Base-by-base conservation (phyloP, 2,113 vertebrate species). In the Psammodynastes pulverulentus region DNA sequence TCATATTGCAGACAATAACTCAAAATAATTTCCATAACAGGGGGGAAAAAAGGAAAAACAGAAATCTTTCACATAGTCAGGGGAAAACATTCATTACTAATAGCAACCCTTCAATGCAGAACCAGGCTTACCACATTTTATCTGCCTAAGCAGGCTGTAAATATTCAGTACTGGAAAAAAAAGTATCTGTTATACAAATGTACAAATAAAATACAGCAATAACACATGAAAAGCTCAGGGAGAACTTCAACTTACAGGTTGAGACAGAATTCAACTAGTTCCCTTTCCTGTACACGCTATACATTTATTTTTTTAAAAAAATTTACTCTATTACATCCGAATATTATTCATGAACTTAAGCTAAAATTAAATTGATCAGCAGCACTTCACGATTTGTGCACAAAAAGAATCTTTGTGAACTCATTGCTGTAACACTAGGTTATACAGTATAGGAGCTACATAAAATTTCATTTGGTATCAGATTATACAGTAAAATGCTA, bases 401-500 rank as follows among this genome's bases (percentile, higher is more conserved):
- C 62, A 84, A 46, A 52, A 87, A n/a, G 39, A 92, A 88, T 43
- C 17, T 53, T 54, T 9, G 90, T 94, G 26, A 89, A 0, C 24
- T 43, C 4, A 95, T 93, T 94, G 52, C 93, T 93, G 94, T 95
- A 95, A 94, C 94, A 95, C 93, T 94, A 79, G 17, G 13, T 67
- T 94, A 92, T 92, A 92, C 2, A 56, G 92, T 67, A 87, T 29
- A 95, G 88, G 86, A 94, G n/a, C 87, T 89, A 87, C 4, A 46
- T 84, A 93, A 91, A 92, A 89, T 67, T 93, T 92, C 21, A 93
- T 88, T 84, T 0, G 90, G 94, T 72, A 91, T 92, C n/a, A 87
- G 91, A 94, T 95, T 95, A 97, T 95, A 95, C 92, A 88, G 94
- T 67, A 84, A 49, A 90, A 91, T 84, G 88, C 93, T 93, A 91